These are phyloP conservation scores for Hydrotaea cyrtoneurina DNA, from an alignment of 2,888 invertebrate genomes.

Conservation along the genomic window DNA sequence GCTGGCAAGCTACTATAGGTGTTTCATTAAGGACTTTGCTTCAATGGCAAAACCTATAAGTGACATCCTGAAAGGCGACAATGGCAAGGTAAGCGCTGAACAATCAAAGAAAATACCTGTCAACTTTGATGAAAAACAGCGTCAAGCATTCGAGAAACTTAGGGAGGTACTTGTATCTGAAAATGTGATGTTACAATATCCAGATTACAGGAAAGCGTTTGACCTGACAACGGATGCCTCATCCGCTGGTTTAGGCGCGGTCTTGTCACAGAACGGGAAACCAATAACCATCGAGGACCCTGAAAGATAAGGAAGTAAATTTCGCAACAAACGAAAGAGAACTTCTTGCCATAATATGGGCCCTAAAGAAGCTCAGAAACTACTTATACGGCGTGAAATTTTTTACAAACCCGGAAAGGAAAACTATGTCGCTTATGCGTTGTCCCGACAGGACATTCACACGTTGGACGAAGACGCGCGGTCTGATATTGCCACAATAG, in stretches of 20 bases:
- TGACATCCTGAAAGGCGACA: constrained; percentile 53
- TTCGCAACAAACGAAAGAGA: constrained; percentile 61
- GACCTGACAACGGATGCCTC: constrained; percentile 45
- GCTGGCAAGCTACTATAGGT: constrained; percentile 11
- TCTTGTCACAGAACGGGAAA: constrained; percentile 31
- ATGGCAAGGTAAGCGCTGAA: constrained; percentile 18
- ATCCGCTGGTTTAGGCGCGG: constrained; percentile 42
- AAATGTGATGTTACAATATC: constrained; percentile 57
- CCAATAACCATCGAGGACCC: constrained; percentile 48
- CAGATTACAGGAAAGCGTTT: constrained; percentile 51
- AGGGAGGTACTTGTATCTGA: constrained; percentile 48
- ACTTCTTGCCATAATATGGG: constrained; percentile 58
- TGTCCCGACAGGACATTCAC: constrained; percentile 49
- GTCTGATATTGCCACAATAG: constrained; percentile 32
- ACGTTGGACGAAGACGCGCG: constrained; percentile 31
- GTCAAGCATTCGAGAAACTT: constrained; percentile 36
- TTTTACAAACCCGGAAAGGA: constrained; percentile 41
- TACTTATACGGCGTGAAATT: constrained; percentile 54
- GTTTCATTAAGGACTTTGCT: constrained; percentile 51
- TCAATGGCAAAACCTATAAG: constrained; percentile 52
- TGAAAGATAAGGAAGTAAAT: constrained; percentile 41
- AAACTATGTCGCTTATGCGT: constrained; percentile 44
- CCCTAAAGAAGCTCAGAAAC: constrained; percentile 43
- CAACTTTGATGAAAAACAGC: constrained; percentile 19
- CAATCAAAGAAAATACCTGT: constrained; percentile 2